Conservation (phyloP, 2,888 invertebrate genomes). For the Drosophila tanythrix region DNA sequence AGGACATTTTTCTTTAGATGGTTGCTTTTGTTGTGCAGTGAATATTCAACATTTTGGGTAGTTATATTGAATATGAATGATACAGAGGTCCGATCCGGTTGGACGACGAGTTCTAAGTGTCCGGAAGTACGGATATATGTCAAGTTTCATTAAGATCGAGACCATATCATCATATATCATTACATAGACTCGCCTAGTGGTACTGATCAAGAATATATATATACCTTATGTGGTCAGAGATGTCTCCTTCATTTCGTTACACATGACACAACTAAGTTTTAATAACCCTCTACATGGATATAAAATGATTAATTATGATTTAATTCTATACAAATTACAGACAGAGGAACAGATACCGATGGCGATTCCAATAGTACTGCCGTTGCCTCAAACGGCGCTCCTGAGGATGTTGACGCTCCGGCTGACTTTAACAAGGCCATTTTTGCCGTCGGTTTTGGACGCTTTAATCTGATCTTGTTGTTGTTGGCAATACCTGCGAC, state of each 20-base stretch:
- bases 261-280: not conserved
- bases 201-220: not conserved
- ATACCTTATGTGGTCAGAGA: not conserved
- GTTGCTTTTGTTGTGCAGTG: not conserved
- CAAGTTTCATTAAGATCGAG: not conserved
- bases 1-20: not conserved
- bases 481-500: conserved; percentile 88
- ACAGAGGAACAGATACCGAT: conserved; percentile 38
- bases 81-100: not conserved
- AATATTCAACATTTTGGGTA: not conserved
- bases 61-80: not conserved
- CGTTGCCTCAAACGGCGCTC: not conserved
- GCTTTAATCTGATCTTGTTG: conserved; percentile 88
- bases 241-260: not conserved
- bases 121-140: not conserved
- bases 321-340: conserved; percentile 21
- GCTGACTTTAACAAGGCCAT: conserved; percentile 91
- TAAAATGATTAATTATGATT: not conserved
- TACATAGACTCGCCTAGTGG: not conserved
- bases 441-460: conserved; percentile 88
- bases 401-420: conserved; percentile 55
- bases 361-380: conserved; percentile 45
- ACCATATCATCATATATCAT: no score
- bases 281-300: not conserved
- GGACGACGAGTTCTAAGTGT: not conserved